phyloP scores from a whole-genome alignment of 2,888 invertebrate genomes.

The Euzetes globulus region DNA sequence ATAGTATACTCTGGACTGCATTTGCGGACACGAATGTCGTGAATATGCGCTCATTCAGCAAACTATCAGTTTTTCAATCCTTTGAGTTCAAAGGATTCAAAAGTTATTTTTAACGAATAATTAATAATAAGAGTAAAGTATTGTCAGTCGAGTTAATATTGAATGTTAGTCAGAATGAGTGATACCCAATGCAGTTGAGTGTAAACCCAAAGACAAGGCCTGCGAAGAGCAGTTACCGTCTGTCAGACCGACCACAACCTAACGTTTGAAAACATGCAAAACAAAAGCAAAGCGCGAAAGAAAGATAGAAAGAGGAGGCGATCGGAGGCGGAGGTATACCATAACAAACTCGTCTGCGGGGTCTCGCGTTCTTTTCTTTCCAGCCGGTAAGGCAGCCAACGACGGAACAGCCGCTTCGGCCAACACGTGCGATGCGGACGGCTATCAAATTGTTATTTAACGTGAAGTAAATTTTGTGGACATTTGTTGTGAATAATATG shows the following conservation, averaged over 20 bases:
- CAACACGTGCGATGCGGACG: slow-evolving; percentile 60
- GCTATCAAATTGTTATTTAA: slow-evolving; percentile 29
- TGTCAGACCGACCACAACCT: not conserved
- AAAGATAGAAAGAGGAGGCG: not conserved
- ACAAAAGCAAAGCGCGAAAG: not conserved
- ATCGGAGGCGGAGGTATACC: slow-evolving; percentile 57
- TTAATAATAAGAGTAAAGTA: not conserved
- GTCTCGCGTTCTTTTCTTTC: slow-evolving; percentile 70
- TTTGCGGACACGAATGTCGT: too few species aligned
- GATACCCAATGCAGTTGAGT: slow-evolving; percentile 14
- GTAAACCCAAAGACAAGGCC: not conserved
- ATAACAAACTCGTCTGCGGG: slow-evolving; percentile 81
- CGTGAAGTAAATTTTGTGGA: slow-evolving; percentile 28
- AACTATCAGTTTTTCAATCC: too few species aligned
- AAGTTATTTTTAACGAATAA: too few species aligned
- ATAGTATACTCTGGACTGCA: too few species aligned
- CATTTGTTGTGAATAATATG: slow-evolving; percentile 10
- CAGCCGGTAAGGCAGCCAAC: slow-evolving; percentile 43
- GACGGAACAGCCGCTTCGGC: slow-evolving; percentile 47
- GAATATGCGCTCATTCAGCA: too few species aligned
- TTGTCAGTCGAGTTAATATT: too few species aligned
- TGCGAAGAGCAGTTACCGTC: slow-evolving; percentile 5
- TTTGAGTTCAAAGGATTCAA: too few species aligned
- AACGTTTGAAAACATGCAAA: not conserved
- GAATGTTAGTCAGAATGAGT: too few species aligned